A percentile compares a stretch with the other conserved stretches of the same genome.
phyloP scores from a whole-genome alignment of 2,888 invertebrate species.

The Syritta pipiens region DNA sequence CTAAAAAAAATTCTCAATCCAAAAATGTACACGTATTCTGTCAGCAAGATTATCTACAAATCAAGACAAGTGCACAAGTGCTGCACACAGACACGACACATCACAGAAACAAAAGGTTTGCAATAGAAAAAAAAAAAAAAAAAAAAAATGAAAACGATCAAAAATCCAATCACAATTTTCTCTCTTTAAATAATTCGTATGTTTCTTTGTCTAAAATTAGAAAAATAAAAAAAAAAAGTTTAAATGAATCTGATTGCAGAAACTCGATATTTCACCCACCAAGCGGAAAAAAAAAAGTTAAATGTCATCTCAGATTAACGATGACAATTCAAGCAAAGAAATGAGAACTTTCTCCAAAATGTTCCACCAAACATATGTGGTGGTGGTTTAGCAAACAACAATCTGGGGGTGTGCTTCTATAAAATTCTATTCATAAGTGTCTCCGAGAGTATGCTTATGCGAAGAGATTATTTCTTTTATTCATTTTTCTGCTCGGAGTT shows the following conservation, averaged over 20 bases:
- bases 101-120: no score
- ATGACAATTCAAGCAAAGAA: no score
- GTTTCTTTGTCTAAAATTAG: not conserved
- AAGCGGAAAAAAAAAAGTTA: constrained; percentile 6
- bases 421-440: not conserved
- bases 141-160: not conserved
- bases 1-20: no score
- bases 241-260: constrained; percentile 9
- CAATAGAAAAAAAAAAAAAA: no score
- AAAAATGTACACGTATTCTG: no score
- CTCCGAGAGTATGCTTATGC: not conserved
- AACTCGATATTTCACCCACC: constrained; percentile 24
- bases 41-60: no score
- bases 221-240: not conserved
- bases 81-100: no score
- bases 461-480: not conserved
- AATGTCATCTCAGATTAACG: constrained; percentile 33
- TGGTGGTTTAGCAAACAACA: no score
- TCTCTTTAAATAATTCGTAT: not conserved
- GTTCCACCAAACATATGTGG: no score
- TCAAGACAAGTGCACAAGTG: no score
- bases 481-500: no score
- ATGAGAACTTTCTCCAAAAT: constrained; percentile 18
- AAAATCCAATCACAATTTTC: not conserved
- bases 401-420: not conserved